Base-by-base conservation (phyloP, 1,140 invertebrate genomes). In the Dinothrombium tinctorium region DNA sequence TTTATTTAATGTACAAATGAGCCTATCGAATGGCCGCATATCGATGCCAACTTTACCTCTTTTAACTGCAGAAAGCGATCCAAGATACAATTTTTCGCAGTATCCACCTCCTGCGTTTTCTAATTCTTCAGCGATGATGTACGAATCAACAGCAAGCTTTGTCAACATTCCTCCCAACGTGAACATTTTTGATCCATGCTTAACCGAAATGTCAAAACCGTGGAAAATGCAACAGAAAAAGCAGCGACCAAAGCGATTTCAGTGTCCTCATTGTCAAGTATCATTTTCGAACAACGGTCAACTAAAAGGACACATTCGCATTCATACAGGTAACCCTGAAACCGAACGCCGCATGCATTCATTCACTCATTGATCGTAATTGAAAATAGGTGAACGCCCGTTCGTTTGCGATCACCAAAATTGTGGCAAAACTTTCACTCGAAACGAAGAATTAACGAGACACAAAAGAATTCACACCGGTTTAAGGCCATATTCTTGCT, bases 391-490 rank as follows among this genome's bases (percentile, higher is more conserved):
- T n/a, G 55, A 57, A 38, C 42, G 51, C 24, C 82, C 82, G 1
- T 80, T 80, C 60, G 78, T 80, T 59, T 90, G 84, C 58, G 71
- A 73, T 24, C 62, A 71, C 20, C 21, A 32, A 22, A 43, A 41
- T 17, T 89, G 83, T 53, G 76, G 77, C 4, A 87, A 89, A 55
- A 73, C 79, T 42, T 84, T 84, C 56, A 28, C 26, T 76, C 76
- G 87, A 56, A 89, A 89, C 58, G 86, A 83, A 23, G 83, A 90
- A 56, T 61, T 89, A 47, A 68, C 80, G 15, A 69, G 86, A 3
- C 87, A 95, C 59, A 82, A 94, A 61, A 87, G 89, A 53, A 92
- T 94, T 43, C 87, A 95, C 52, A 69, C 77, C 43, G 77, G 83
- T 53, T 79, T 86, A 51, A 87, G 86, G 53, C 81, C 82, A 1